Base-by-base conservation (phyloP, 2,113 vertebrate genomes). In the Haliaeetus leucogaster region DNA sequence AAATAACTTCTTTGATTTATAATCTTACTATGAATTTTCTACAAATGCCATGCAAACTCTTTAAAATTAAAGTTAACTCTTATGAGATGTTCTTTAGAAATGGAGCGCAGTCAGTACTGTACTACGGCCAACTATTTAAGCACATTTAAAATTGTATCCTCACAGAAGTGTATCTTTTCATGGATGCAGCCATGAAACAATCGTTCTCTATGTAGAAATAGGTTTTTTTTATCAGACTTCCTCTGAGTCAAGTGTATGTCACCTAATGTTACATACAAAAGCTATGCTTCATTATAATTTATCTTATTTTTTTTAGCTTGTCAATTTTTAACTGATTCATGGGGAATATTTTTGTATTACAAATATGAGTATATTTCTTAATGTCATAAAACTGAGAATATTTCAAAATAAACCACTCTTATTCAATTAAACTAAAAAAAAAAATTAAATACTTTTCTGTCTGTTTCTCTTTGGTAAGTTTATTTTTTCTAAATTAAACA, bases 191-290 rank as follows among this genome's bases (percentile, higher is more conserved):
- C 26, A 72, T n/a, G 13, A 93, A 94, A 47, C 25, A 72, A 55
- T 25, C 0, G 0, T 21, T 76, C 6, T 56, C 17, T 45, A 16
- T 7, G 3, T 10, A 59, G 34, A 65, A 82, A 84, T 7, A 58
- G 10, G 13, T 13, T 63, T n/a, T 71, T 85, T 26, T 43, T 43
- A 71, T 14, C 81, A 82, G 29, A 42, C 7, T 56, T 82, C 43
- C 20, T 63, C 36, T 15, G 13, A 72, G 27, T 74, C 42, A 87
- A 87, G 66, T 34, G 9, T 30, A 40, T 9, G 16, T 21, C 86
- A 36, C 36, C 17, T 48, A 76, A 36, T 4, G 18, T 38, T 78
- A 78, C 19, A 66, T 11, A 43, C 9, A 94, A 89, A 78, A 84
- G 6, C 63, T 77, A 43, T 11, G 20, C 16, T 73, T 85, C 30